Base-by-base conservation (phyloP, 2,797 vertebrate species). In the Sardinella longiceps region DNA sequence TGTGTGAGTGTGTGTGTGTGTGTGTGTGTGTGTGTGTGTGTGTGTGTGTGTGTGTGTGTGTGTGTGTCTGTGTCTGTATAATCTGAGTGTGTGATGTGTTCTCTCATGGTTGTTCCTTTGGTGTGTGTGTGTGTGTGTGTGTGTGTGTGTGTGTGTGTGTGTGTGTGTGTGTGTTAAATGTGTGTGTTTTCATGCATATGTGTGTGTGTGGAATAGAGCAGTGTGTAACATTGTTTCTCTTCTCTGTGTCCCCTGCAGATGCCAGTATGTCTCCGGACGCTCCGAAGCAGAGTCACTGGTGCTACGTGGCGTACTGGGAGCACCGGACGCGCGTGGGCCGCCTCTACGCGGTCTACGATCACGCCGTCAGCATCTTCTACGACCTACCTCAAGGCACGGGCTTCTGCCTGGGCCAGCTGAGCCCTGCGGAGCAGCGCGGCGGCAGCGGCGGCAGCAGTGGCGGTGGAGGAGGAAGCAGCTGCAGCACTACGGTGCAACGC, bases 351-450 rank as follows among this genome's bases (percentile, higher is more conserved):
- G 98, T 98, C 94, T 96, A 97, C 56, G 97, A 99, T 91, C 95
- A 97, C 91, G 98, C 98, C 87, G 97, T 99, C 94, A 98, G 97
- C 96, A 98, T 99, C 90, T 99, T 99, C 94, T 99, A 99, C 80
- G 98, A 99, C 96, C 98, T 99, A 99, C 98, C 98, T 99, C 98
- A 99, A 96, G 98, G 98, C 95, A 99, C 97, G 43, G 98, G 98
- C 95, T 97, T 99, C 93, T 99, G 98, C 94, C 96, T 99, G 48
- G 96, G 98, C 94, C 98, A 98, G 93, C 97, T 99, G 86, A 96
- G 96, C 89, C 94, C 95, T 3, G 18, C 53, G 92, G 95, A 96
- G 60, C 95, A 93, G 89, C 94, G 20, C 15, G 51, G 48, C 14
- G 48, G 51, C 51, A 5, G 51, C 3, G 51, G 51, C 0, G 51